Evolutionary conservation across 2,888 invertebrate species (phyloP).

Genomic region (Rhamphomyia laevipes): DNA sequence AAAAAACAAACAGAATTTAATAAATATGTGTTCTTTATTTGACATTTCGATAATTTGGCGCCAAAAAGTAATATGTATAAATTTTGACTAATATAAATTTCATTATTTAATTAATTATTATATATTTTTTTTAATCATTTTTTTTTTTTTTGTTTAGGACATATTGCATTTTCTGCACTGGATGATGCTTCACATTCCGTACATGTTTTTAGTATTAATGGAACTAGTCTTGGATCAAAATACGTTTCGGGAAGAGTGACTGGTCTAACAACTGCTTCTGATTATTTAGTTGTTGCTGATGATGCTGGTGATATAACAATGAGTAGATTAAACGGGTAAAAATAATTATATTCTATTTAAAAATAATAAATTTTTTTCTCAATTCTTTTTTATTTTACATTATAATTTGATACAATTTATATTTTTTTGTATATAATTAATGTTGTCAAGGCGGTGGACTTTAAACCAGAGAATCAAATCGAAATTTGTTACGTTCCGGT

Average conservation of each 20-base stretch:
- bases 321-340: conserved; percentile 39
- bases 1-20: too few relatives aligned
- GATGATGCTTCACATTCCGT: conserved; percentile 41
- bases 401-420: too few relatives aligned
- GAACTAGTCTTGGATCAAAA: conserved; percentile 40
- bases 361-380: too few relatives aligned
- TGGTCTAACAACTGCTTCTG: conserved; percentile 38
- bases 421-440: too few relatives aligned
- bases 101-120: not conserved
- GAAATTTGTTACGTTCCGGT: too few relatives aligned
- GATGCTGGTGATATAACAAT: conserved; percentile 44
- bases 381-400: not conserved
- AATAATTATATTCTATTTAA: too few relatives aligned
- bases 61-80: too few relatives aligned
- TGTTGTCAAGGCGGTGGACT: too few relatives aligned
- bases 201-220: conserved; percentile 43
- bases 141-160: conserved; percentile 32
- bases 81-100: not conserved
- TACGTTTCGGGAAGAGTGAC: conserved; percentile 42
- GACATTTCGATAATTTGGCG: too few relatives aligned
- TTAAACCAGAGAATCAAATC: too few relatives aligned
- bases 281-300: conserved; percentile 40
- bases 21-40: too few relatives aligned
- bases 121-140: not conserved
- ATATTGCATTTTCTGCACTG: conserved; percentile 43